Evolutionary conservation across 53 echinoderm and acorn worm genomes (phyloP).

Genomic region (Paracentrotus lividus): DNA sequence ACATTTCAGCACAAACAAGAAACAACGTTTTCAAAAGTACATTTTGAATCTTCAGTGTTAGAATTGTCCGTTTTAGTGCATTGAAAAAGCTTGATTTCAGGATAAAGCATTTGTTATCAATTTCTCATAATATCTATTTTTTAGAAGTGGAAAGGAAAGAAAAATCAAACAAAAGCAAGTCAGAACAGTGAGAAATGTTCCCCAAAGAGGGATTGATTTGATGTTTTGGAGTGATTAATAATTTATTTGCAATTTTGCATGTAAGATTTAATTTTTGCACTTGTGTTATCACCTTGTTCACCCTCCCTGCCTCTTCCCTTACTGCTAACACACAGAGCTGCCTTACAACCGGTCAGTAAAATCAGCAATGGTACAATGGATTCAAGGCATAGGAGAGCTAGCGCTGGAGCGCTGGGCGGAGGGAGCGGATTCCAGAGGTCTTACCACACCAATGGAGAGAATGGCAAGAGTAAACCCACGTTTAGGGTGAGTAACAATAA

Average conservation of each 20-base stretch:
- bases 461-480: conserved; percentile 74
- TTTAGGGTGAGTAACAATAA: conserved; percentile 80
- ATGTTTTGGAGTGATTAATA: too few species aligned
- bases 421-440: conserved; percentile 87
- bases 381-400: conserved; percentile 72
- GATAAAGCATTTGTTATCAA: too few species aligned
- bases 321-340: conserved; percentile 26
- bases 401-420: conserved; percentile 73
- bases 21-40: neutral
- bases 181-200: too few species aligned
- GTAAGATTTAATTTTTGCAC: neutral
- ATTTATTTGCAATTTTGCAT: neutral
- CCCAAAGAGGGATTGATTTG: too few species aligned
- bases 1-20: neutral
- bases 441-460: conserved; percentile 76
- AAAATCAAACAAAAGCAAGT: too few species aligned
- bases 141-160: too few species aligned
- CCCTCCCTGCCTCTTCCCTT: neutral
- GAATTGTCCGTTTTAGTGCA: too few species aligned
- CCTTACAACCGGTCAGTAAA: conserved; percentile 67
- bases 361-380: conserved; percentile 71
- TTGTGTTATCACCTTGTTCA: neutral
- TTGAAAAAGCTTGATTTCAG: too few species aligned
- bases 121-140: too few species aligned
- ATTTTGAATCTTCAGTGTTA: too few species aligned